These are phyloP conservation scores for Lycorma delicatula DNA, from an alignment of 1,140 invertebrate species.

Conservation along the genomic window DNA sequence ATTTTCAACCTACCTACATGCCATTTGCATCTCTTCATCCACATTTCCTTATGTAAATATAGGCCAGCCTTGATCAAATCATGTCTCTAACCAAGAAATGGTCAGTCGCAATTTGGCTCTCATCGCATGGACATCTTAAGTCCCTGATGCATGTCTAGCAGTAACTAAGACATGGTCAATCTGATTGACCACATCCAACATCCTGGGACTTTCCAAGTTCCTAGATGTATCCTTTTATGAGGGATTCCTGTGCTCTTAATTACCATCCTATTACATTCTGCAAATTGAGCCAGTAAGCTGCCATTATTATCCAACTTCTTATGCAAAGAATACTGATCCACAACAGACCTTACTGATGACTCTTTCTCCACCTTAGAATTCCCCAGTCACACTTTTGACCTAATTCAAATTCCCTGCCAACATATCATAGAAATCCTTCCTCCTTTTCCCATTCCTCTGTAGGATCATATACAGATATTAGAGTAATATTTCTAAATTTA, in stretches of 20 bases:
- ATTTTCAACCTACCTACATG: too few relatives aligned
- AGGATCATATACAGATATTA: not conserved
- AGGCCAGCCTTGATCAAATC: not conserved
- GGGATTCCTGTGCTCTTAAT: not conserved
- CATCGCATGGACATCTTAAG: not conserved
- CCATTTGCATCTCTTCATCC: too few relatives aligned
- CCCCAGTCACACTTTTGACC: not conserved
- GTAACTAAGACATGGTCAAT: slow-evolving; percentile 1
- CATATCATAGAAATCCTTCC: not conserved
- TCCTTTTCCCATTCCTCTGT: not conserved
- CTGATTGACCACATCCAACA: too few relatives aligned
- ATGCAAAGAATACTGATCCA: not conserved
- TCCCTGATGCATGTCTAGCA: not conserved
- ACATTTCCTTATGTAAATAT: not conserved
- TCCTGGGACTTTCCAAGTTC: not conserved
- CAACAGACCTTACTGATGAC: not conserved
- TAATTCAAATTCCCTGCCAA: not conserved
- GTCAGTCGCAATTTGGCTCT: not conserved
- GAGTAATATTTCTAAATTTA: not conserved
- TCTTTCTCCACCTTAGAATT: not conserved
- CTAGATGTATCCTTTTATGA: not conserved
- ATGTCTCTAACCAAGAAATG: not conserved
- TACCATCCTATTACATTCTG: not conserved
- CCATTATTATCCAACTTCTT: not conserved
- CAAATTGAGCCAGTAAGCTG: not conserved